Percentiles rank a stretch among this genome's conserved stretches.
Conservation (phyloP, 2,113 vertebrate species). For the Gila orcuttii region DNA sequence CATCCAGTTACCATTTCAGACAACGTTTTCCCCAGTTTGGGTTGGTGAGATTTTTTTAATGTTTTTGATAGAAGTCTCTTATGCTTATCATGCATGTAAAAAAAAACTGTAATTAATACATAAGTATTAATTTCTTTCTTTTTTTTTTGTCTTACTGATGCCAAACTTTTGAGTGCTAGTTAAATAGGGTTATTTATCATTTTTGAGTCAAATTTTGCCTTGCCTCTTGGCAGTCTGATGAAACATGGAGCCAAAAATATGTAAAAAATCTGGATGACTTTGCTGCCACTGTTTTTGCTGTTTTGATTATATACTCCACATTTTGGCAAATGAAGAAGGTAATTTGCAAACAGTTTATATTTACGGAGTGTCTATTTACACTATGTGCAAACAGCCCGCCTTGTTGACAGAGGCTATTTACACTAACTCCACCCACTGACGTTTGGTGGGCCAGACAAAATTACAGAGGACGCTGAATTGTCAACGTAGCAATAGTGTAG, state of each 20-base stretch:
- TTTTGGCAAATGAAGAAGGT: background rate
- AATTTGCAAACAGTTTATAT: slow-evolving; percentile 14
- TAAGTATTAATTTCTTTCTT: background rate
- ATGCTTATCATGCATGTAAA: no score
- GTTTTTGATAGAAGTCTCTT: no score
- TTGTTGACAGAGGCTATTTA: no score
- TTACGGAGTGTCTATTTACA: background rate
- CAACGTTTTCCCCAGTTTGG: no score
- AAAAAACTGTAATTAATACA: no score
- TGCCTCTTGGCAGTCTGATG: background rate
- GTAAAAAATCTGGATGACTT: slow-evolving; percentile 4
- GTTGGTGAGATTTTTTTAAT: no score
- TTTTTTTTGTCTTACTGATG: background rate
- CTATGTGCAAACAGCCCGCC: no score
- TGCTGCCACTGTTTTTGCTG: background rate
- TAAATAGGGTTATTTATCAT: background rate
- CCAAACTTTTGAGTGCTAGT: background rate
- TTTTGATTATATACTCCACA: background rate
- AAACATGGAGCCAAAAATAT: slow-evolving; percentile 4
- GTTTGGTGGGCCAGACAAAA: no score
- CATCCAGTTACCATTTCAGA: no score
- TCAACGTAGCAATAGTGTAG: no score
- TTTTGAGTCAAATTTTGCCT: background rate
- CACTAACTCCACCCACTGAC: no score
- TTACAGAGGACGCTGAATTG: no score